These are phyloP conservation scores for Blera fallax DNA, from an alignment of 2,888 invertebrate genomes.

Conservation along the genomic window DNA sequence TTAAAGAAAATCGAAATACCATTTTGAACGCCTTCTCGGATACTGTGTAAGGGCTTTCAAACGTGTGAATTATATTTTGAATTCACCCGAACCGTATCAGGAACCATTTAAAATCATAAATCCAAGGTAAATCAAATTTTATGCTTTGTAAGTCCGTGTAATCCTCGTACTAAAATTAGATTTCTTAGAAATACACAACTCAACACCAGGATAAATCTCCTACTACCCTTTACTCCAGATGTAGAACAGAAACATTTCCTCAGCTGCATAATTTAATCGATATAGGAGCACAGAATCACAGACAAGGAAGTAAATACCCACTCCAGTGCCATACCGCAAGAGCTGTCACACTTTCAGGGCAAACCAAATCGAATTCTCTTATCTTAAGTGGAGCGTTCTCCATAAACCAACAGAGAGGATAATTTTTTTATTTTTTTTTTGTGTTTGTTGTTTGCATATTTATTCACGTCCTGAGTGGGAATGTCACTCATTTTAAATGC, in stretches of 20 bases:
- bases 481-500: conserved; percentile 57
- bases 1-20: no score
- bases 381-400: conserved; percentile 30
- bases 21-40: no score
- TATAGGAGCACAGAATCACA: background rate
- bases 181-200: background rate
- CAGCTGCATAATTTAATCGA: conserved; percentile 22
- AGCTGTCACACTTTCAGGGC: conserved; percentile 18
- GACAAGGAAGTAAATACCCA: background rate
- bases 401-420: conserved; percentile 18
- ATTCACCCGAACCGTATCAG: no score
- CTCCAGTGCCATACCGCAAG: background rate
- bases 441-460: conserved; percentile 30
- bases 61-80: no score
- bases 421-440: background rate
- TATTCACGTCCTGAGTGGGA: conserved; percentile 45
- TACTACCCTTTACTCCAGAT: background rate
- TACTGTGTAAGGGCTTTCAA: no score
- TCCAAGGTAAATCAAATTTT: no score
- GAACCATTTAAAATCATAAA: no score
- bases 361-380: conserved; percentile 52
- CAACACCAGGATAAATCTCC: background rate
- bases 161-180: background rate
- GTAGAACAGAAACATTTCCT: background rate
- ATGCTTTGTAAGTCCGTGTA: no score